Evolutionary conservation across 2,888 invertebrate species (phyloP), one percentile per base, ranked within the genome.

Genomic region (Meganola albula): DNA sequence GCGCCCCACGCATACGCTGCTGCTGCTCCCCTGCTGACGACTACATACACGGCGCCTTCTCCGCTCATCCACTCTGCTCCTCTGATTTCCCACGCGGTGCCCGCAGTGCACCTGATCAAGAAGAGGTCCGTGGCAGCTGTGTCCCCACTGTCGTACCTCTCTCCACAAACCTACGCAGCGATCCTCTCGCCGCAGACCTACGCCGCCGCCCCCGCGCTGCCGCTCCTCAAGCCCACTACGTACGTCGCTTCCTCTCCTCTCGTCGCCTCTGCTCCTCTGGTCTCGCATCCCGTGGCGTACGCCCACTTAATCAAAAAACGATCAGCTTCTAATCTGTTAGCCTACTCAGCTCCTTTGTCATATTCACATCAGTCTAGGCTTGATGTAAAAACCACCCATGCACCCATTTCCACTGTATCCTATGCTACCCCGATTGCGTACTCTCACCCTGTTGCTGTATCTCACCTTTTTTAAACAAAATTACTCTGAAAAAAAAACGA

Each of bases 111-210:
- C 36, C 58, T 67, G 9, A 76, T 76, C 33, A 75, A 77, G 59
- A 74, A 77, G 44, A 62, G 72, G 2, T 74, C 73, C 4, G 20
- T n/a, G n/a, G n/a, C n/a, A n/a, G n/a, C n/a, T n/a, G n/a, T n/a
- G n/a, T n/a, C 20, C 3, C 20, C 20, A 5, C n/a, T 20, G 8
- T n/a, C 20, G 3, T 20, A 20, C 20, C 3, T 5, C 8, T 3
- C 20, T 7, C 3, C 3, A n/a, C 8, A 7, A 20, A 7, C 20
- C 3, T 20, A 20, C 20, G 20, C 20, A 7, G 16, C 16, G 4
- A 6, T 6, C 4, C 7, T 3, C 20, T 7, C 20, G 7, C 4
- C 20, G 3, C 20, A 5, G 20, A 5, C 20, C n/a, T 20, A 20
- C 20, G 8, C 4, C 20, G 20, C 20, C 20, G 20, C 4, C 16